A percentile compares a stretch with the other conserved stretches of the same genome.
Conservation (phyloP, 2,888 invertebrate species). For the Parelbella ahira region DNA sequence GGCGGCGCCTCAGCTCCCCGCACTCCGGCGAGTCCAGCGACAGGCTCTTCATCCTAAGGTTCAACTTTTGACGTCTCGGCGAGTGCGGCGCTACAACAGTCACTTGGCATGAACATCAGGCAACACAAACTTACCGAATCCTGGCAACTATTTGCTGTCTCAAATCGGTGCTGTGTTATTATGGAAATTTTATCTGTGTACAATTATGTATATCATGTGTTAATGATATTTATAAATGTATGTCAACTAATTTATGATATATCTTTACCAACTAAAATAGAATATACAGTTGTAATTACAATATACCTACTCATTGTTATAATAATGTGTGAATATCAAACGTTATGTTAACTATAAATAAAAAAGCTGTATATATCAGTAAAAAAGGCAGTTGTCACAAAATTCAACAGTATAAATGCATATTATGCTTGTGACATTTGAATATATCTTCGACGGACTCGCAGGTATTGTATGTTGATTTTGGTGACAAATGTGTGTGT, state of each 20-base stretch:
- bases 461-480: no score
- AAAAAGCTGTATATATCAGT: no score
- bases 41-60: slow-evolving; percentile 98
- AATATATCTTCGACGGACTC: no score
- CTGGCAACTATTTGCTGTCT: slow-evolving; percentile 2
- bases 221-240: slow-evolving; percentile 9
- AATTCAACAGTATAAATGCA: no score
- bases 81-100: slow-evolving; percentile 93
- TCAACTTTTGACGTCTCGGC: slow-evolving; percentile 96
- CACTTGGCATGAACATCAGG: slow-evolving; percentile 56
- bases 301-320: no score
- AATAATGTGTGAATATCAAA: no score
- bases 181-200: slow-evolving; percentile 1
- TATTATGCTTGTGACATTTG: no score
- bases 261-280: no score
- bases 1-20: slow-evolving; percentile 88
- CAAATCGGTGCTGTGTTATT: slow-evolving; percentile 3
- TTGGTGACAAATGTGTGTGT: slow-evolving; percentile 14
- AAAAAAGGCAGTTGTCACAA: no score
- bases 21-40: slow-evolving; percentile 98
- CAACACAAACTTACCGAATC: slow-evolving; percentile 29
- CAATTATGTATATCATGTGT: slow-evolving; percentile 2
- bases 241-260: neutral
- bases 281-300: no score
- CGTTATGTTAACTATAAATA: no score